These are phyloP conservation scores for Oriolus oriolus DNA, from an alignment of 2,113 vertebrate species.

Conservation along the genomic window DNA sequence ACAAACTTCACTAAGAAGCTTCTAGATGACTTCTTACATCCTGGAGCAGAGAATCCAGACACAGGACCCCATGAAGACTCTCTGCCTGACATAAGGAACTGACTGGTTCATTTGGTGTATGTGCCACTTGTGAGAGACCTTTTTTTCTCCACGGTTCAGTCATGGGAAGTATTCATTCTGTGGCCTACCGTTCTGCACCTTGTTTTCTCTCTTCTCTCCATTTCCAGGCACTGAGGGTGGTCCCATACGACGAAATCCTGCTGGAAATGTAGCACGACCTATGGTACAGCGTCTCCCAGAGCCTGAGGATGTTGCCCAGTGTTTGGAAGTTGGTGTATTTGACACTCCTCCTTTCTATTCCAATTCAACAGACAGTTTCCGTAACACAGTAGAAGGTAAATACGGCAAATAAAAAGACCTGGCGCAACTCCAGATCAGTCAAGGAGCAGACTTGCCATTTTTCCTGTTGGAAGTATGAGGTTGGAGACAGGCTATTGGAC, in stretches of 20 bases:
- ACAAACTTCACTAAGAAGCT: background rate
- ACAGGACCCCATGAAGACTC: background rate
- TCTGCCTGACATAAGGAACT: background rate
- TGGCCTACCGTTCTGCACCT: background rate
- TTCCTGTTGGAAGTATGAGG: background rate
- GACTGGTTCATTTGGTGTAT: background rate
- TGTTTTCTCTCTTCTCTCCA: background rate
- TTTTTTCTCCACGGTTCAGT: background rate
- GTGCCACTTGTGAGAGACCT: background rate
- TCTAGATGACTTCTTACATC: background rate
- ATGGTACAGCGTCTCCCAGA: slow-evolving; percentile 93
- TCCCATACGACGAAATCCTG: slow-evolving; percentile 90
- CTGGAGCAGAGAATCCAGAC: background rate
- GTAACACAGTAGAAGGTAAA: slow-evolving; percentile 92
- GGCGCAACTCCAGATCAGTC: background rate
- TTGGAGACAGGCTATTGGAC: background rate
- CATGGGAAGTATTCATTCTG: background rate
- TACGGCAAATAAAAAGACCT: background rate
- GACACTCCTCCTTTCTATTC: slow-evolving; percentile 96
- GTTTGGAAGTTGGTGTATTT: slow-evolving; percentile 86
- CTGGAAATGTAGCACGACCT: slow-evolving; percentile 89
- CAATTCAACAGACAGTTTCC: slow-evolving; percentile 92
- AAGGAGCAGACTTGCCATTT: background rate
- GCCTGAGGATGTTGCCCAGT: slow-evolving; percentile 85
- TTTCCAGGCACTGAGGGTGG: slow-evolving; percentile 81